Evolutionary conservation across 53 echinoderm and acorn worm species (phyloP).

Genomic region (Echinarachnius parma): DNA sequence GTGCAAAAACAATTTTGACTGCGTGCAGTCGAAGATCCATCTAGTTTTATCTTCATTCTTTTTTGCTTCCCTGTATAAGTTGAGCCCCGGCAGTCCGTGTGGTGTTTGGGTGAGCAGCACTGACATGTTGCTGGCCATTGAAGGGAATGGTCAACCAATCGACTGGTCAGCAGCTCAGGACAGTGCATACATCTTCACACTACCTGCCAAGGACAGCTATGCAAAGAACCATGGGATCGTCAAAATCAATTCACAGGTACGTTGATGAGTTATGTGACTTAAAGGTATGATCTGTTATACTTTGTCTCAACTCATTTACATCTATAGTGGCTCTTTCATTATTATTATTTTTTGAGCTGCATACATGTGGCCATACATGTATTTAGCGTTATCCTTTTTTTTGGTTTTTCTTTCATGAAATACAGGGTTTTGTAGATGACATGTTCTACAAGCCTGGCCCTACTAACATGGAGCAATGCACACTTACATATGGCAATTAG

Average conservation of each 20-base stretch:
- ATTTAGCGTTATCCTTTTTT: too few species aligned
- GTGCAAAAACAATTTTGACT: too few species aligned
- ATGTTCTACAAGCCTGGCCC: too few species aligned
- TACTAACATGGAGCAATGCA: too few species aligned
- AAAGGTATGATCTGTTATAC: not conserved
- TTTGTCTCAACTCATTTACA: not conserved
- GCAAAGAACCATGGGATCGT: conserved; percentile 91
- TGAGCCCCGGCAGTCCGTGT: conserved; percentile 65
- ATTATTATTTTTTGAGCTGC: not conserved
- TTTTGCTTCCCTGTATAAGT: too few species aligned
- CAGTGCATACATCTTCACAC: conserved; percentile 65
- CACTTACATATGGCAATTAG: too few species aligned
- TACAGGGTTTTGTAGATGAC: too few species aligned
- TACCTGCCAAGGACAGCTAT: conserved; percentile 71
- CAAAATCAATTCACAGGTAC: conserved; percentile 71
- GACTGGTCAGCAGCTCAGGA: conserved; percentile 62
- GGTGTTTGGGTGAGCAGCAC: conserved; percentile 97
- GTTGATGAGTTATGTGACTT: not conserved
- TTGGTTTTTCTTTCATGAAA: too few species aligned
- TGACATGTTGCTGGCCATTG: conserved; percentile 77
- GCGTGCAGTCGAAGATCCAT: too few species aligned
- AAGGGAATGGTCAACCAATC: conserved; percentile 40
- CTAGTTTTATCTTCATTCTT: too few species aligned
- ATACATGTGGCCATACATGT: too few species aligned
- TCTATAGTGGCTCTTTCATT: not conserved